phyloP scores from a whole-genome alignment of 2,797 vertebrate genomes.

The Pipistrellus nathusii region DNA sequence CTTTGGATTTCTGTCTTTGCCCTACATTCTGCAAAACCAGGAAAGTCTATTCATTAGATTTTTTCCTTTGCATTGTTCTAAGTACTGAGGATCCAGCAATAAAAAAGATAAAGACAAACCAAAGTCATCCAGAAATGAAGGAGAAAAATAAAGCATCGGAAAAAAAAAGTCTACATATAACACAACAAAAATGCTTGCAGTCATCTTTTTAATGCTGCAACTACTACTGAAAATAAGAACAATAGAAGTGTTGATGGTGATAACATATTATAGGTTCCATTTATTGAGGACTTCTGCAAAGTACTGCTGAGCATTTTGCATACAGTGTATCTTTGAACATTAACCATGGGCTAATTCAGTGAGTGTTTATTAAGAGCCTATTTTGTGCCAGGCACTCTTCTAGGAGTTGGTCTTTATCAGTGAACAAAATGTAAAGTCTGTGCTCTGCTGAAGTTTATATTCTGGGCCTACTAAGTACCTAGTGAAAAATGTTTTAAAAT shows the following conservation, averaged over 20 bases:
- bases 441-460: background rate
- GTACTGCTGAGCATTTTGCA: background rate
- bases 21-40: background rate
- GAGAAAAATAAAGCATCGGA: background rate
- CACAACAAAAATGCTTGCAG: background rate
- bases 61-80: background rate
- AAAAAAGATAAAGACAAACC: background rate
- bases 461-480: background rate
- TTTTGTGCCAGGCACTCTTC: background rate
- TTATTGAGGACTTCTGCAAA: background rate
- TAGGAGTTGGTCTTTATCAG: background rate
- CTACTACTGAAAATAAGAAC: background rate
- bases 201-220: constrained; percentile 15
- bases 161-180: background rate
- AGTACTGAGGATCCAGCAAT: background rate
- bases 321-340: background rate
- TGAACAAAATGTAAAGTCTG: background rate
- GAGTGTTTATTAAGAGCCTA: background rate
- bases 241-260: background rate
- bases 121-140: background rate
- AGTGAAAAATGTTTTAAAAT: background rate
- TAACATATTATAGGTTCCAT: background rate
- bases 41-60: background rate
- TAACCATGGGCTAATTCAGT: background rate
- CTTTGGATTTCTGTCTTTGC: background rate